Base-by-base conservation (phyloP, 2,888 invertebrate species). In the Pyralis farinalis region DNA sequence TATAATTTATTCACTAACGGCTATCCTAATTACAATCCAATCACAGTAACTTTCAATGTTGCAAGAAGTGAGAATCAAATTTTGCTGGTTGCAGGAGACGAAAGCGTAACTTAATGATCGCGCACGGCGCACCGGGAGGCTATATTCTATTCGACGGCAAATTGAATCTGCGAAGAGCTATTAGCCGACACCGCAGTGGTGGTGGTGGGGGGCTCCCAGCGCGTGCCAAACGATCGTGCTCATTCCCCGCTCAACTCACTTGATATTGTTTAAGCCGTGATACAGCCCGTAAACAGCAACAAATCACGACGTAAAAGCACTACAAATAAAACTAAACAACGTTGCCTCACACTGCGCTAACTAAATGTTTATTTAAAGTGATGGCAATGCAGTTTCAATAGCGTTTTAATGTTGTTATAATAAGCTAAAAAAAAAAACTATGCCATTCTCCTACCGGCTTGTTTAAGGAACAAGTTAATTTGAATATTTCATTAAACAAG, bases 81-180 rank as follows among this genome's bases (percentile, higher is more conserved):
- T 76, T 70, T 58, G 67, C 59, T 60, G 50, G 55, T 57, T 63
- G 58, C 57, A 53, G 60, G 58, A 73, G 71, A 71, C 69, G 72
- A 63, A 68, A 71, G 72, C 64, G 75, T 80, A 80, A 81, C 74
- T 80, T 82, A 84, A 84, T 85, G 79, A 84, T 82, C 71, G 73
- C 72, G 71, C 72, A 74, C 71, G 72, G 75, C 74, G 75, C 73
- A 68, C 70, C 58, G 73, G 75, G 77, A 77, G 77, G 74, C 71
- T 80, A 76, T 77, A 74, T 73, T 80, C 82, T 80, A 80, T 86
- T 79, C 74, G 77, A 71, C 65, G 68, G 74, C 73, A 85, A 85
- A 86, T 86, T 85, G 80, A 86, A 86, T 85, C 78, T 82, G 79
- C 69, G 77, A 81, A 76, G 79, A 82, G 81, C 84, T 83, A 85